Evolutionary conservation across 2,797 vertebrate genomes (phyloP).

Genomic region (Steatocranus sp.): DNA sequence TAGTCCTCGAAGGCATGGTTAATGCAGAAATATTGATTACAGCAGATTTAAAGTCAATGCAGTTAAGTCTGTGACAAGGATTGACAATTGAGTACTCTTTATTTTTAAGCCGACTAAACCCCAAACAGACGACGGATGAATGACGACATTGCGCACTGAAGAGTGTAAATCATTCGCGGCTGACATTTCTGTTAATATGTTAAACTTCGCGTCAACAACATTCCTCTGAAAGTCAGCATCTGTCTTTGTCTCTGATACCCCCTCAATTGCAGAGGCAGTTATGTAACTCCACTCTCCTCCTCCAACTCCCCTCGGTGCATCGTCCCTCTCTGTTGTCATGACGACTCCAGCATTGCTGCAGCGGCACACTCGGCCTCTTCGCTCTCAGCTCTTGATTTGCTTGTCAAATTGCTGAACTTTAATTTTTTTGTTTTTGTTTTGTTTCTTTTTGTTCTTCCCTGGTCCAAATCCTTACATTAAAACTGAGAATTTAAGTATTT

Average conservation of each 20-base stretch:
- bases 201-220: background rate
- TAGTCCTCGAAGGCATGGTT: background rate
- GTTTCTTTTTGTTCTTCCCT: too few species aligned
- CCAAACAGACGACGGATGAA: background rate
- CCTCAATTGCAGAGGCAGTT: slow-evolving; percentile 24
- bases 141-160: background rate
- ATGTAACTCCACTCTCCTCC: slow-evolving; percentile 29
- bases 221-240: background rate
- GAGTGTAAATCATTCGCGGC: background rate
- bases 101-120: background rate
- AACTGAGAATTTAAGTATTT: background rate
- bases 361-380: slow-evolving; percentile 14
- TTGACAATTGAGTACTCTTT: background rate
- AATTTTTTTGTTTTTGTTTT: background rate
- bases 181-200: background rate
- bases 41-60: background rate
- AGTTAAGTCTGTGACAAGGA: background rate
- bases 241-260: background rate
- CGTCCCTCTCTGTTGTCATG: slow-evolving; percentile 51
- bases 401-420: slow-evolving; percentile 1
- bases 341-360: slow-evolving; percentile 48
- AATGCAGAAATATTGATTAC: background rate
- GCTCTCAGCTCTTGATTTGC: background rate
- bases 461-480: background rate
- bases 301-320: background rate